phyloP scores from a whole-genome alignment of 2,888 invertebrate genomes.

The Sphaerolaimus hirsutus region DNA sequence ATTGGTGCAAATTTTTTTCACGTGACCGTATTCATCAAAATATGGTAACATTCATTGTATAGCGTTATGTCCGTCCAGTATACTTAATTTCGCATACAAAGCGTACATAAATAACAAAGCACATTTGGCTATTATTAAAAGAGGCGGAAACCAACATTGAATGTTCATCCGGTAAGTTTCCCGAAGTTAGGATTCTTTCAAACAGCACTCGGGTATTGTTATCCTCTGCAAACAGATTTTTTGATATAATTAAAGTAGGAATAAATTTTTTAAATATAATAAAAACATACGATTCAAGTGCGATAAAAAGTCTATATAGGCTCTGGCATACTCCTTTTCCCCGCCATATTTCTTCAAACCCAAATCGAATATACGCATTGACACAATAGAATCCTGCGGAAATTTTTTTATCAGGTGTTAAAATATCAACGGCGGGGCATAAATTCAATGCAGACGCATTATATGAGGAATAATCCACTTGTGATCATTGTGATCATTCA shows the following conservation, averaged over 20 bases:
- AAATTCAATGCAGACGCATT: conserved; percentile 22
- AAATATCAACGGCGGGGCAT: neutral
- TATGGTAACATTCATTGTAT: too few relatives aligned
- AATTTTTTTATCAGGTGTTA: too few relatives aligned
- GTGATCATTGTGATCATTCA: too few relatives aligned
- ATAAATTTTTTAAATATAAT: neutral
- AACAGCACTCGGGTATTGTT: conserved; percentile 97
- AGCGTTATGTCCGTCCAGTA: too few relatives aligned
- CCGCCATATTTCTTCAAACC: conserved; percentile 87
- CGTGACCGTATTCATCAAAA: too few relatives aligned
- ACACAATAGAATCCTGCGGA: conserved; percentile 61
- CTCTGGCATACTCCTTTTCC: conserved; percentile 74
- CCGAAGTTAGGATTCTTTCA: conserved; percentile 77
- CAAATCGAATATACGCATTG: conserved; percentile 81
- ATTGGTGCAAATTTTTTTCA: too few relatives aligned
- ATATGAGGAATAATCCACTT: neutral
- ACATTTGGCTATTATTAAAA: too few relatives aligned
- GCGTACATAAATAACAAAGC: too few relatives aligned
- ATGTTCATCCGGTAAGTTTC: conserved; percentile 63
- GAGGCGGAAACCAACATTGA: conserved; percentile 50
- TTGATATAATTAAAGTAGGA: neutral
- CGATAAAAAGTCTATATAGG: conserved; percentile 84
- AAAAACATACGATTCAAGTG: conserved; percentile 57
- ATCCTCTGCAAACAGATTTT: conserved; percentile 46
- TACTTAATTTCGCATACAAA: too few relatives aligned